Evolutionary conservation across 2,797 vertebrate species (phyloP).

Genomic region (Eospalax fontanierii): DNA sequence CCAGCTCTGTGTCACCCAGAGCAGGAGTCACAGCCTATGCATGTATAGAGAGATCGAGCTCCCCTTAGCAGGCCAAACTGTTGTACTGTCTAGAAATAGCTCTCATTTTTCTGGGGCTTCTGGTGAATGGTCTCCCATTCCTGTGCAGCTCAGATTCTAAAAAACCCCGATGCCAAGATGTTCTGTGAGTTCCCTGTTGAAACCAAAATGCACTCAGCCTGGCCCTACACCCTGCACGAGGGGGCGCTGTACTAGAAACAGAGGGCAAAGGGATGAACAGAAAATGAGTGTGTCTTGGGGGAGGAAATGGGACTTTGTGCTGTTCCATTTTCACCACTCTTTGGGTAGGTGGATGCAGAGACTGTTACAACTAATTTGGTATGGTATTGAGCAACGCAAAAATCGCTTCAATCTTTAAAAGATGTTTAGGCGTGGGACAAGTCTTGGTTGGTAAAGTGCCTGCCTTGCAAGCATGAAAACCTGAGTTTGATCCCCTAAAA

Average conservation of each 20-base stretch:
- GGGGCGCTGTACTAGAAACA: not conserved
- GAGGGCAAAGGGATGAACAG: not conserved
- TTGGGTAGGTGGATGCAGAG: not conserved
- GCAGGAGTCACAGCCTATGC: not conserved
- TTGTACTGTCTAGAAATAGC: not conserved
- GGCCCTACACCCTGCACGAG: not conserved
- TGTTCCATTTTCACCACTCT: not conserved
- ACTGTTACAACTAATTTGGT: not conserved
- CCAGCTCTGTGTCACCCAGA: not conserved
- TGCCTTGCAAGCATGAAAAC: not conserved
- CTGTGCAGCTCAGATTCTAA: not conserved
- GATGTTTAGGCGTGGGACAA: not conserved
- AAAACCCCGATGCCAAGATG: constrained; percentile 8
- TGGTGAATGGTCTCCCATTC: not conserved
- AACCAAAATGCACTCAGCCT: not conserved
- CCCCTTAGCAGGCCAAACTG: not conserved
- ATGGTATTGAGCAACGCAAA: constrained; percentile 28
- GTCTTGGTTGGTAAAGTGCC: not conserved
- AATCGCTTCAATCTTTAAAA: constrained; percentile 16
- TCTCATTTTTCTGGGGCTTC: constrained; percentile 23
- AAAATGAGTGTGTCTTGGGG: not conserved
- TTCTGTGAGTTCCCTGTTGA: not conserved
- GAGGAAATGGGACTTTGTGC: not conserved
- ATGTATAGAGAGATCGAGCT: constrained; percentile 17
- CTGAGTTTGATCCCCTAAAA: not conserved